Base-by-base conservation (phyloP, 1,140 invertebrate species). In the Chironomus striatipennis region DNA sequence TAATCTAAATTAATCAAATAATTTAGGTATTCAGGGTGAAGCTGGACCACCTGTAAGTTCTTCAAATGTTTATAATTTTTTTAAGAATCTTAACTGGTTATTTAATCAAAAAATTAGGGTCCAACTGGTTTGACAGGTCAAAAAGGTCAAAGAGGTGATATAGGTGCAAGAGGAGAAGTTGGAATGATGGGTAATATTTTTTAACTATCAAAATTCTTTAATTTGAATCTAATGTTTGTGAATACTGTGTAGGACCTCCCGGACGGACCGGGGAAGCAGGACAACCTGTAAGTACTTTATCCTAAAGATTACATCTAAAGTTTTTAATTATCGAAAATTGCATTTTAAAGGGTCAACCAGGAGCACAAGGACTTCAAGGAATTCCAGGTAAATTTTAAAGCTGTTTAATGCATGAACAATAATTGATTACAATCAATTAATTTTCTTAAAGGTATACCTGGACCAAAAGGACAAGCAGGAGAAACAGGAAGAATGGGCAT, bases 401-500 rank as follows among this genome's bases (percentile, higher is more conserved):
- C 74, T 77, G 79, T 75, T 74, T 89, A 88, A 89, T 89, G 34
- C 84, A 84, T 76, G 84, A 89, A 80, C 90, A 90, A 73, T 82
- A 84, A 74, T 76, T 81, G 21, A 91, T 92, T 17, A 85, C 86
- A 67, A 90, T 90, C 73, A 80, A 85, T 65, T 82, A 88, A 76
- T 21, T 21, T 7, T 21, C 10, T 85, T 43, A 82, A 88, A 77
- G 92, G 93, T 42, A 79, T 89, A 18, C 87, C 88, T 8, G 94
- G 94, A 75, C 84, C 88, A 67, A 93, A 92, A 79, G 91, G 91
- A 76, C 81, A 86, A 43, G 81, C 86, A 42, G 94, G 94, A 74
- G 90, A 94, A 76, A 81, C 85, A 34, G 94, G 93, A 34, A 81
- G 88, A 77, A n/a, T 57, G 47, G 24, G 24, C 1, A 34, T 34